Evolutionary conservation across 2,797 vertebrate species (phyloP).

Genomic region (Masticophis lateralis): DNA sequence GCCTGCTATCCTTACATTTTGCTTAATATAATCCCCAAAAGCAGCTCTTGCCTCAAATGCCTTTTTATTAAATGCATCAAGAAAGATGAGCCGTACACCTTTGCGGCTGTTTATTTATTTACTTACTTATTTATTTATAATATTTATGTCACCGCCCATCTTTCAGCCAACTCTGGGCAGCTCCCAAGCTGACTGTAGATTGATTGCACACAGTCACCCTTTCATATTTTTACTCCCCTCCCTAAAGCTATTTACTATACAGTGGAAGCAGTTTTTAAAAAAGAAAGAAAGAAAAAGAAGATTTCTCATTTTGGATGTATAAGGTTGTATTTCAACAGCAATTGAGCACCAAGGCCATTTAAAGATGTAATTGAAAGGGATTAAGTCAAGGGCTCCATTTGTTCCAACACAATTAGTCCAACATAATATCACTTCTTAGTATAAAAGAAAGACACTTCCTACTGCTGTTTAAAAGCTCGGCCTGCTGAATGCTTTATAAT

Average conservation of each 20-base stretch:
- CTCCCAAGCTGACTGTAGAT: constrained; percentile 50
- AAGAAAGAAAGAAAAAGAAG: constrained; percentile 39
- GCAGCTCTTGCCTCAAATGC: constrained; percentile 66
- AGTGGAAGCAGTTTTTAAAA: constrained; percentile 59
- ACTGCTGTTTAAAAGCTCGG: constrained; percentile 64
- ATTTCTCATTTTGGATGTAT: constrained; percentile 67
- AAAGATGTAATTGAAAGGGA: constrained; percentile 62
- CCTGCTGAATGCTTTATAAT: constrained; percentile 68
- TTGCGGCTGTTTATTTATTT: constrained; percentile 50
- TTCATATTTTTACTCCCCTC: constrained; percentile 24
- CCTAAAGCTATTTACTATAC: constrained; percentile 51
- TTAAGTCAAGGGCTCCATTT: constrained; percentile 55
- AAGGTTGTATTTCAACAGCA: constrained; percentile 63
- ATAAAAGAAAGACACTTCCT: constrained; percentile 68
- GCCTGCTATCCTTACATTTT: constrained; percentile 59
- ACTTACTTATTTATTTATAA: not conserved
- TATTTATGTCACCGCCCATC: not conserved
- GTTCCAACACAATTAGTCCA: constrained; percentile 63
- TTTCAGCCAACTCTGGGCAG: not conserved
- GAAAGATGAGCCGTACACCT: constrained; percentile 66
- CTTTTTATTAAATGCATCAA: constrained; percentile 67
- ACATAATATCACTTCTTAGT: constrained; percentile 68
- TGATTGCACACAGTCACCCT: constrained; percentile 57
- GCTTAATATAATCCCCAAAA: constrained; percentile 67
- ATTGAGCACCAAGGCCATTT: constrained; percentile 64